phyloP scores from a whole-genome alignment of 92 coral and sea anemone genomes.

The Parazoanthus swiftii region DNA sequence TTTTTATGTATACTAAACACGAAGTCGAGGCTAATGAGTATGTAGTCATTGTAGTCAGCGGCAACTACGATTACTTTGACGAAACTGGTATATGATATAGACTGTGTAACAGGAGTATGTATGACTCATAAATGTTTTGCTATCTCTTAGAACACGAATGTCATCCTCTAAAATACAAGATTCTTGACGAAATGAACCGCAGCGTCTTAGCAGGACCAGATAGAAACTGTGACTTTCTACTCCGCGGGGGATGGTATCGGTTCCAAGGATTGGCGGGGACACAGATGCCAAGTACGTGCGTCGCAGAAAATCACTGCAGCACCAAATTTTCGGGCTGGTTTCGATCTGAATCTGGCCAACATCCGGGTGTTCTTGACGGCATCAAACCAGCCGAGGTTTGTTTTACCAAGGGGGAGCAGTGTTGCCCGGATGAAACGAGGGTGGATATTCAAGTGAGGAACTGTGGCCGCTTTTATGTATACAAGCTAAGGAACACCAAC shows the following conservation, averaged over 20 bases:
- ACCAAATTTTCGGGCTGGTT: conserved; percentile 23
- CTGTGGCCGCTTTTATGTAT: conserved; percentile 32
- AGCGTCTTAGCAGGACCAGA: neutral
- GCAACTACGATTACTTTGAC: too few species aligned
- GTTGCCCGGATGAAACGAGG: neutral
- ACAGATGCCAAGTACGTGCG: conserved; percentile 20
- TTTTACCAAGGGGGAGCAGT: neutral
- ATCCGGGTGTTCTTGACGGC: conserved; percentile 26
- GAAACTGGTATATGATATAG: too few species aligned
- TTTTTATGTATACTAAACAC: too few species aligned
- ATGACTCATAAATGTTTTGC: neutral
- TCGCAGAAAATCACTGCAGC: neutral
- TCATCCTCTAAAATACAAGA: conserved; percentile 17
- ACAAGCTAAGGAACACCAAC: conserved; percentile 1
- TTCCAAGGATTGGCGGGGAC: conserved; percentile 8
- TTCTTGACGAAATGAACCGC: conserved; percentile 7
- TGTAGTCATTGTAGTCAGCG: too few species aligned
- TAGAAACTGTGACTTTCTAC: neutral
- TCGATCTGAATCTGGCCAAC: neutral
- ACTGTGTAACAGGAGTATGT: too few species aligned
- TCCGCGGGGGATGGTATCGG: conserved; percentile 6
- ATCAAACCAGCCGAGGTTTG: neutral
- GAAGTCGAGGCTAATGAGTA: too few species aligned
- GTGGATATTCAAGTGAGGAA: conserved; percentile 8
- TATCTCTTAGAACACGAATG: conserved; percentile 9